Evolutionary conservation across 2,888 invertebrate species (phyloP).

Genomic region (Netelia virgata): DNA sequence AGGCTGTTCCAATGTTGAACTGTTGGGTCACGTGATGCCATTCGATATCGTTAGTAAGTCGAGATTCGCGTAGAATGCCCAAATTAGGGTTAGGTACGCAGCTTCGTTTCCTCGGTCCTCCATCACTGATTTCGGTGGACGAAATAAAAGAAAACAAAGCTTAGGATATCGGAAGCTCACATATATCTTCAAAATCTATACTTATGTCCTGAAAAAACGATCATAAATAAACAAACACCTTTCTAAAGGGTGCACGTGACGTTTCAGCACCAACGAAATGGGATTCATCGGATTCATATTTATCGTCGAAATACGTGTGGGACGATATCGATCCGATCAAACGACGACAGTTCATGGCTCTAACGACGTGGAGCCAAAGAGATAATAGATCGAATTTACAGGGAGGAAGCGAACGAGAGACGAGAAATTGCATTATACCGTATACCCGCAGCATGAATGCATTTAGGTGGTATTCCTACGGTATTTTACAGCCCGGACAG

Average conservation of each 20-base stretch:
- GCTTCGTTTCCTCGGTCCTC: too few relatives aligned
- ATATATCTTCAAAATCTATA: constrained; percentile 3
- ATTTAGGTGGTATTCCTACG: constrained; percentile 57
- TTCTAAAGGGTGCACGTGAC: not conserved
- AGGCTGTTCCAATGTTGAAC: not conserved
- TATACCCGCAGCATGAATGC: constrained; percentile 16
- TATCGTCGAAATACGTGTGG: constrained; percentile 16
- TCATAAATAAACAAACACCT: not conserved
- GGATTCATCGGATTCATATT: constrained; percentile 37
- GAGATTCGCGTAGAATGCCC: not conserved
- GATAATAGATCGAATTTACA: constrained; percentile 27
- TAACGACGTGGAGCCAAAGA: constrained; percentile 12
- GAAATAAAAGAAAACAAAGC: too few relatives aligned
- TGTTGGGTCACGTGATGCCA: not conserved
- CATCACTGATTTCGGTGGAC: too few relatives aligned
- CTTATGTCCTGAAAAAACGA: not conserved
- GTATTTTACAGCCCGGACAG: constrained; percentile 62
- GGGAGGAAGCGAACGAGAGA: constrained; percentile 25
- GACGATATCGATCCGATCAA: constrained; percentile 38
- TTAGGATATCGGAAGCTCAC: not conserved
- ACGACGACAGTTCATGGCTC: constrained; percentile 7
- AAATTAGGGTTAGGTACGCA: too few relatives aligned
- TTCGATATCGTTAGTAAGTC: not conserved
- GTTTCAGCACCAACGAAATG: not conserved
- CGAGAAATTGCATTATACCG: constrained; percentile 48